Conservation (phyloP, 1,140 invertebrate species). For the Bombus confusus region DNA sequence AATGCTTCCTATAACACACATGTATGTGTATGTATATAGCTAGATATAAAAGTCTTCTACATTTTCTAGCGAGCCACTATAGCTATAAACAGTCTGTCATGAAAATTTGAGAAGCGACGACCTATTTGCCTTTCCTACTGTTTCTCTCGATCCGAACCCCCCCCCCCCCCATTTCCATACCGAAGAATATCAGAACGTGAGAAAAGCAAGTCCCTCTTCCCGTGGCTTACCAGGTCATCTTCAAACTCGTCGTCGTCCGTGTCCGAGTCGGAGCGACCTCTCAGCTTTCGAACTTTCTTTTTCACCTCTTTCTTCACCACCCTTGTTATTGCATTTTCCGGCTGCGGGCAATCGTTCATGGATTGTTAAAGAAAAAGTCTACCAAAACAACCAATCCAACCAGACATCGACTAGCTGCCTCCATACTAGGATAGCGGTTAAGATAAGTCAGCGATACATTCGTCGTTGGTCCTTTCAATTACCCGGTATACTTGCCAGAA, state of each 20-base stretch:
- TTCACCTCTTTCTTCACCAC: slow-evolving; percentile 81
- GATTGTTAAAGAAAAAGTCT: slow-evolving; percentile 44
- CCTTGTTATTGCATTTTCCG: slow-evolving; percentile 79
- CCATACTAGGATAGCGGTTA: slow-evolving; percentile 17
- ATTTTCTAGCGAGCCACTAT: neutral
- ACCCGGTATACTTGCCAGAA: neutral
- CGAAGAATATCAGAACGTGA: slow-evolving; percentile 12
- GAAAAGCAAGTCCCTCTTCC: slow-evolving; percentile 12
- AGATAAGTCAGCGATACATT: slow-evolving; percentile 36
- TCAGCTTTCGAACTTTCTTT: slow-evolving; percentile 82
- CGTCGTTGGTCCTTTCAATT: neutral
- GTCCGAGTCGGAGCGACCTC: slow-evolving; percentile 79
- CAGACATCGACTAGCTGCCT: slow-evolving; percentile 4
- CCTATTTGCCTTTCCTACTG: slow-evolving; percentile 13
- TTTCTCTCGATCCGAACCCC: neutral
- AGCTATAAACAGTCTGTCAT: neutral
- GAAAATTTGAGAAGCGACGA: neutral
- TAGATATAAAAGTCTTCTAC: too few species aligned
- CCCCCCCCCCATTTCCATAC: slow-evolving; percentile 13
- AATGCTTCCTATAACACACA: too few species aligned
- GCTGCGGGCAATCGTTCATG: slow-evolving; percentile 74
- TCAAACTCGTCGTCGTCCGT: slow-evolving; percentile 78
- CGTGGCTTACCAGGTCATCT: slow-evolving; percentile 78
- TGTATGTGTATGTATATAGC: too few species aligned
- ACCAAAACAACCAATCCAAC: slow-evolving; percentile 4